Evolutionary conservation across 2,888 invertebrate genomes (phyloP), one percentile per base, ranked within the genome.

Genomic region (Drosophila cracens): DNA sequence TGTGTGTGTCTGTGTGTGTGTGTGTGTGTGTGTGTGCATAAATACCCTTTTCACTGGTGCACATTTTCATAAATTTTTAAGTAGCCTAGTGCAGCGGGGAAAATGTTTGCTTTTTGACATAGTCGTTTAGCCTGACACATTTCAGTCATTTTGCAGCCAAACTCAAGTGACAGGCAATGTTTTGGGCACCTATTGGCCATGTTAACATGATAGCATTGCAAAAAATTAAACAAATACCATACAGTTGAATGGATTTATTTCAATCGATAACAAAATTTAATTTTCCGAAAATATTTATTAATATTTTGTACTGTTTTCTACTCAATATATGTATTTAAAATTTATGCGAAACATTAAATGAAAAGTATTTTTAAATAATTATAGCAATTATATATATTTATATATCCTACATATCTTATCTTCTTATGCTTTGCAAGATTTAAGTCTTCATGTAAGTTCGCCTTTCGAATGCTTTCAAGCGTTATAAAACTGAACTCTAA

Each of bases 21-120:
- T 21, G 1, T 34, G 21, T 34, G 2, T 53, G 27, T 48, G 6
- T 53, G 46, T 53, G 68, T 38, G 34, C 46, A 36, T 46, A 40
- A 66, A 71, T 75, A 64, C 72, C 53, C 67, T 65, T 68, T 64
- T 56, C 49, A 46, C 25, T 67, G 36, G 43, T 60, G 64, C 57
- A 62, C 57, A 65, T 69, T 68, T 66, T 71, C 65, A 86, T 88
- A 73, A 49, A 83, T 88, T 70, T 78, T 81, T 74, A 71, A 86
- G 60, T 51, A 57, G 68, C 51, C 64, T 52, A 67, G 51, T 60
- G 66, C 29, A 66, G 53, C 38, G 65, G 31, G 36, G 34, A 38
- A 27, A 25, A 53, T 64, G 27, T 74, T 69, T 76, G 72, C 69
- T 56, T 61, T 76, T 71, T 57, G 66, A 68, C 71, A 67, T 69